Evolutionary conservation across 2,113 vertebrate genomes (phyloP), one percentile per base, ranked within the genome.

Genomic region (Perca flavescens): DNA sequence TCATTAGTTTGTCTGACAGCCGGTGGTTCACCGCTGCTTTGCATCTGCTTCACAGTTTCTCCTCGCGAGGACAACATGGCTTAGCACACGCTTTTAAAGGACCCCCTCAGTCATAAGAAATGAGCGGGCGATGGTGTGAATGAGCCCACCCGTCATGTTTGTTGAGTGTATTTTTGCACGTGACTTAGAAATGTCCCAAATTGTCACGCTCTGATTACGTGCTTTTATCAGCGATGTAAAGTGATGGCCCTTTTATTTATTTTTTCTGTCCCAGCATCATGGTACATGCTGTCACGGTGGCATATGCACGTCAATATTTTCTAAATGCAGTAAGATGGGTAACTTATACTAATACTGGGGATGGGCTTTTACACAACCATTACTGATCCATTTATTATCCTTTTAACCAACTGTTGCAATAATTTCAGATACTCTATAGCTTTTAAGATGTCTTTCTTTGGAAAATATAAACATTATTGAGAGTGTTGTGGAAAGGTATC

Each of bases 1-100:
- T 28, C 53, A 25, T 69, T 63, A 67, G 40, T 80, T 71, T 53
- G 64, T 77, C 60, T 79, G 49, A 54, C 69, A 70, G 2, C 1
- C 21, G 62, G 73, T 9, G 78, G 77, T 68, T 64, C 49, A 82
- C 36, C 66, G 15, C 56, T 3, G 31, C 68, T 61, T 40, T 28
- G 58, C 50, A 47, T 28, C 52, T 16, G 46, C 21, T 10, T 25
- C 13, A 34, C 15, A 54, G 25, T 62, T 75, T 72, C 25, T 58
- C 36, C 60, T 53, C 25, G 16, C 65, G 40, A 74, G 54, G 80
- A 73, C 13, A 0, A 63, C 21, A 16, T 5, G 50, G 58, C 13
- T 36, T 22, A 25, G 31, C 22, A 4, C 50, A 6, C 31, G 12
- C 40, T 79, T 79, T 75, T 65, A 82, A 75, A 83, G 34, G 1